Conservation (phyloP, 53 echinoderm and acorn worm genomes). For the Antedon mediterranea region DNA sequence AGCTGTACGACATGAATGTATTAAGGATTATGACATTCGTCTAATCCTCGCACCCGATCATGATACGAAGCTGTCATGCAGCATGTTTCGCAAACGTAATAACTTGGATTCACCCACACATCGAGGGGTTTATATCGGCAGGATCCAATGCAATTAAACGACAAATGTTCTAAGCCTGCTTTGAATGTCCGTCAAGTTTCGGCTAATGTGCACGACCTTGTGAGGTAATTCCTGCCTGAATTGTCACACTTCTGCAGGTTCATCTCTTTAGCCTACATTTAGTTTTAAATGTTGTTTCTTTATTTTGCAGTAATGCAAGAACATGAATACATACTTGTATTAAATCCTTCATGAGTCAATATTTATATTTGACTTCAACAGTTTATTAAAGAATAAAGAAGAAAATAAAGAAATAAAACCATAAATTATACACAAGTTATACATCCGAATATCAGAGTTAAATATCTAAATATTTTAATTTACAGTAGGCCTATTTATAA, state of each 20-base stretch:
- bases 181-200: background rate
- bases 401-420: too few species aligned
- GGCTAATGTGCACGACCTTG: background rate
- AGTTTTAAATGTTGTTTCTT: background rate
- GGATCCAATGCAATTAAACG: background rate
- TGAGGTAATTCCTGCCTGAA: background rate
- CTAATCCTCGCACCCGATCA: background rate
- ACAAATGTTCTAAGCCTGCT: background rate
- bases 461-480: too few species aligned
- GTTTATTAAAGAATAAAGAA: too few species aligned
- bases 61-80: background rate
- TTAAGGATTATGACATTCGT: background rate
- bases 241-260: background rate
- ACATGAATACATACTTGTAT: background rate
- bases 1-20: background rate
- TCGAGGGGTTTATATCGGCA: background rate
- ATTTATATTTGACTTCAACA: background rate
- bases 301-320: background rate
- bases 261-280: background rate
- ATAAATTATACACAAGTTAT: too few species aligned
- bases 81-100: background rate
- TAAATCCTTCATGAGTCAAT: background rate
- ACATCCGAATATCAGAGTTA: too few species aligned
- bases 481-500: too few species aligned
- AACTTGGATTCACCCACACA: background rate